Evolutionary conservation across 2,113 vertebrate species (phyloP), one percentile per base, ranked within the genome.

Genomic region (Lipophrys pholis): DNA sequence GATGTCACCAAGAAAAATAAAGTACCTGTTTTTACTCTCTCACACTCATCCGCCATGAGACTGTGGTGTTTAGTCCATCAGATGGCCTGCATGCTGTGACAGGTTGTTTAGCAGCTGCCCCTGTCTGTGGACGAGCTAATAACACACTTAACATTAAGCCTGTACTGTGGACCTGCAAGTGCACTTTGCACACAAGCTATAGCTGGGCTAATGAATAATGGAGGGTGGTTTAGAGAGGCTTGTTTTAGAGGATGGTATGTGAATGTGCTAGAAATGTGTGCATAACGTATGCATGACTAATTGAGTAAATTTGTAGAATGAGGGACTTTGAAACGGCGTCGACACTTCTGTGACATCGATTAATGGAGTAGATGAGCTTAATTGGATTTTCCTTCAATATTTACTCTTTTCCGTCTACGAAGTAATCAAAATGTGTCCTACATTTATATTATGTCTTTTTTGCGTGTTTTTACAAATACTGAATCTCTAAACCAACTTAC

Each of bases 171-270:
- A 84, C 43, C 51, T 73, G 55, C 14, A 10, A 79, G 62, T 65
- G 69, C 58, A 61, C 63, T 62, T 16, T 65, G 81, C 43, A 46
- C 51, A 60, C 60, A 55, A 6, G 74, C 71, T 64, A n/a, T 49
- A 79, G 80, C 10, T 6, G 10, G 49, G 38, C 64, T 67, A 43
- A 81, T 92, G 64, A 90, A 90, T 92, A 92, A 90, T 90, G 69
- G 76, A 90, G 76, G 43, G 12, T 45, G 66, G 39, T 81, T 88
- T 74, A 63, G 58, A 75, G 67, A 70, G 70, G 58, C 72, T 39
- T 50, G 59, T 78, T 83, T 49, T 76, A 60, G 75, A 55, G 70
- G 42, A 56, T 54, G 59, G 54, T 52, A 76, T 83, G 63, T 51
- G 76, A 66, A 76, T 78, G 54, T 77, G 49, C 52, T 59, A 51